phyloP scores from a whole-genome alignment of 2,888 invertebrate species.

The Ochropleura leucogaster region DNA sequence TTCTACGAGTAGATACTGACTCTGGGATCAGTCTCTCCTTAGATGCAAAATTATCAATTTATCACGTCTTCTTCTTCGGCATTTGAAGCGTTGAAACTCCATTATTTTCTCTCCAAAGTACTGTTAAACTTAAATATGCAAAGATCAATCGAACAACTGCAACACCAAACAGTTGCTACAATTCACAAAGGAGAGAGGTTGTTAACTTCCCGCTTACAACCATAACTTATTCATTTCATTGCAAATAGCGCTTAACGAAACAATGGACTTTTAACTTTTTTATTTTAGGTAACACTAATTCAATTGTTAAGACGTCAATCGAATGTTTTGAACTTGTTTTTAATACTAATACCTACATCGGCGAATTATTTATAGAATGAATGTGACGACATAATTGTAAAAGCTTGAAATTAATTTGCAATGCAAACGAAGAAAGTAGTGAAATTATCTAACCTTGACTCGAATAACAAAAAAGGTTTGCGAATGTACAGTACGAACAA shows the following conservation, averaged over 20 bases:
- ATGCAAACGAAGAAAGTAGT: slow-evolving; percentile 60
- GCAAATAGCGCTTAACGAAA: slow-evolving; percentile 29
- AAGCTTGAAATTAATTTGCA: slow-evolving; percentile 33
- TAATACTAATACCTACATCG: slow-evolving; percentile 13
- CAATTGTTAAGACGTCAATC: slow-evolving; percentile 9
- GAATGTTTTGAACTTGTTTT: slow-evolving; percentile 16
- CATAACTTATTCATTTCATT: slow-evolving; percentile 53
- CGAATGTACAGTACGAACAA: slow-evolving; percentile 35
- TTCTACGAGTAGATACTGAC: not conserved
- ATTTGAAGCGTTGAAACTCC: not conserved
- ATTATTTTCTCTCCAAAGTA: not conserved
- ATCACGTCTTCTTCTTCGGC: not conserved
- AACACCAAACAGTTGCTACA: slow-evolving; percentile 25
- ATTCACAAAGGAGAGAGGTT: slow-evolving; percentile 47
- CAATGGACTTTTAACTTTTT: slow-evolving; percentile 50
- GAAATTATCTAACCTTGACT: slow-evolving; percentile 67
- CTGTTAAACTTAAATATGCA: slow-evolving; percentile 11
- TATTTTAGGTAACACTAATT: too few relatives aligned
- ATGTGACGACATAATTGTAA: slow-evolving; percentile 14
- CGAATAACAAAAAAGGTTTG: slow-evolving; percentile 32
- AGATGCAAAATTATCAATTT: not conserved
- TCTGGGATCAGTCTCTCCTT: not conserved
- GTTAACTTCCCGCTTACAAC: slow-evolving; percentile 28
- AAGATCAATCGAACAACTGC: slow-evolving; percentile 11
- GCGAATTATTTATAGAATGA: slow-evolving; percentile 8